Base-by-base conservation (phyloP, 2,113 vertebrate species). In the Cebus imitator region DNA sequence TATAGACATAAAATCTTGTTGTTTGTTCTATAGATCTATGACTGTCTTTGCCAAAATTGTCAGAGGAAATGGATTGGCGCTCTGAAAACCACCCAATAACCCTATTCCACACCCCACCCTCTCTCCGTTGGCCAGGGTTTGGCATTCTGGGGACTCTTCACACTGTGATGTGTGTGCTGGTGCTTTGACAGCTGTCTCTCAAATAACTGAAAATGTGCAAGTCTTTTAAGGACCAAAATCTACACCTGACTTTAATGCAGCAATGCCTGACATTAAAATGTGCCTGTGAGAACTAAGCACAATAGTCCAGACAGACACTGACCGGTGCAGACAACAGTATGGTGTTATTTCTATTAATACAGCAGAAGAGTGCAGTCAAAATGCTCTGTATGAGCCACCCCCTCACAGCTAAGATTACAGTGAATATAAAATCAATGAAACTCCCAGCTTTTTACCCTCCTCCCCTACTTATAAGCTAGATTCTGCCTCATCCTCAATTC, bases 341-440 rank as follows among this genome's bases (percentile, higher is more conserved):
- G 9, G 7, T 25, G 30, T 20, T 86, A 43, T n/a, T 87, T 84
- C 57, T 82, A 17, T 23, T 43, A 37, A 86, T 25, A 35, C 0
- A 45, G 45, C 1, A 0, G 2, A n/a, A 57, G 27, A 30, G 35
- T 21, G 3, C 14, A 8, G 11, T 16, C 5, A 12, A 87, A 79
- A 37, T 30, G 57, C 43, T 73, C 58, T 70, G 11, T 16, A 50
- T 76, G 12, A 55, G 43, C 45, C 23, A 27, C 45, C 37, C 2
- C 12, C 66, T 64, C 94, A 52, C 68, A 55, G 45, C 37, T 40
- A 35, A 82, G 21, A 64, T 37, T 45, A 68, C 8, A 45, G 23
- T 55, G 9, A 58, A n/a, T 13, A 96, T 18, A 50, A 85, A 57
- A 70, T 58, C 52, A 64, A 40, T 75, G 25, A 88, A 50, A 81